These are phyloP conservation scores for Stratiomys singularior DNA, from an alignment of 2,888 invertebrate species.

Conservation along the genomic window DNA sequence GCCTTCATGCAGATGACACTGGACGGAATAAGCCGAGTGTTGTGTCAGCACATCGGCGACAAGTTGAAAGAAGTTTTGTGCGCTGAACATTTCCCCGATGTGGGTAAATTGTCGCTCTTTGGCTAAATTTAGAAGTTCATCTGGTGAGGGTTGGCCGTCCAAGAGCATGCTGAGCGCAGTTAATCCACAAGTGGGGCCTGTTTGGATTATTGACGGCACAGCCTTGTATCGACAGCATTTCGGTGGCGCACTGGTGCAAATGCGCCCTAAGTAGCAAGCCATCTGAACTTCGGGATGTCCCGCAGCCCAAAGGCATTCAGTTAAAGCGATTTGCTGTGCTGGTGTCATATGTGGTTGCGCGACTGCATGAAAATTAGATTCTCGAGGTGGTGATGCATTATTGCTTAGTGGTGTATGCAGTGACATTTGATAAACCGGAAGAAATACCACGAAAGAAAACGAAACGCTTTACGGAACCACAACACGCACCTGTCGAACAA, in stretches of 20 bases:
- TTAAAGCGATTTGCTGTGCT: slow-evolving; percentile 53
- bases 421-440: slow-evolving; percentile 21
- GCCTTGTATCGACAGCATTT: slow-evolving; percentile 66
- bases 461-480: neutral
- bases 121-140: slow-evolving; percentile 72
- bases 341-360: neutral
- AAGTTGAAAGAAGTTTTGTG: slow-evolving; percentile 72
- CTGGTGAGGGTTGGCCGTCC: slow-evolving; percentile 69
- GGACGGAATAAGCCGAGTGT: slow-evolving; percentile 38
- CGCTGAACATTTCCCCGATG: slow-evolving; percentile 91
- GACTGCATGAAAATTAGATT: neutral
- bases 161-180: slow-evolving; percentile 87
- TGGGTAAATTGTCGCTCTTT: slow-evolving; percentile 74
- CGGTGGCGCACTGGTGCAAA: slow-evolving; percentile 68
- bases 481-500: slow-evolving; percentile 14
- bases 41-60: slow-evolving; percentile 54
- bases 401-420: neutral
- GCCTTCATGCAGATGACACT: slow-evolving; percentile 63
- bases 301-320: slow-evolving; percentile 69
- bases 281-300: slow-evolving; percentile 69
- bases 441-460: neutral
- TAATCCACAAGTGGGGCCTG: slow-evolving; percentile 85
- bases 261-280: slow-evolving; percentile 69
- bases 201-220: slow-evolving; percentile 60
- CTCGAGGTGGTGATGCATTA: slow-evolving; percentile 9